These are phyloP conservation scores for Eudemis profundana DNA, from an alignment of 2,888 invertebrate genomes.

Conservation along the genomic window DNA sequence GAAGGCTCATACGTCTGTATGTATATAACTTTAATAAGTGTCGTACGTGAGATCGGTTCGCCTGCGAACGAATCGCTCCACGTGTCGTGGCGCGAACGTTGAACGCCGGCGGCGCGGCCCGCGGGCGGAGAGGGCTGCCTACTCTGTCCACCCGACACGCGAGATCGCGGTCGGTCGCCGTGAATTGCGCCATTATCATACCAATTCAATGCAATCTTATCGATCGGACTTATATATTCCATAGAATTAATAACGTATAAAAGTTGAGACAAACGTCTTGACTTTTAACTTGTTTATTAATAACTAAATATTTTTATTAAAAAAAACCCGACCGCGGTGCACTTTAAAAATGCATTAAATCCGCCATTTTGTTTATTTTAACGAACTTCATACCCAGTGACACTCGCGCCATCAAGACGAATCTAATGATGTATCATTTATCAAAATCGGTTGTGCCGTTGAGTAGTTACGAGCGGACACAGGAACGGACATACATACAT, in stretches of 20 bases:
- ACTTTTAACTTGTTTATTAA: not conserved
- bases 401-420: no score
- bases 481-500: no score
- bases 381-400: no score
- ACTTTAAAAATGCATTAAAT: no score
- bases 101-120: slow-evolving; percentile 25
- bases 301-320: no score
- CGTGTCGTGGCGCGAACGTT: slow-evolving; percentile 46
- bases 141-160: not conserved
- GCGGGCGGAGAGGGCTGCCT: slow-evolving; percentile 10
- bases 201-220: slow-evolving; percentile 51
- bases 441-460: no score
- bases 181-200: slow-evolving; percentile 40
- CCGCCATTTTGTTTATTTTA: no score
- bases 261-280: not conserved
- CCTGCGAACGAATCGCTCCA: slow-evolving; percentile 43
- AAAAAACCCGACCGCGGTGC: no score
- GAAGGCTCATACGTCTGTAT: not conserved
- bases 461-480: no score
- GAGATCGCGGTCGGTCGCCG: slow-evolving; percentile 7
- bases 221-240: slow-evolving; percentile 12
- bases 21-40: slow-evolving; percentile 11
- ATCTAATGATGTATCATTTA: no score
- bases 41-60: slow-evolving; percentile 37
- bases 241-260: not conserved